Evolutionary conservation across 2,888 invertebrate species (phyloP).

Genomic region (Drosophila kuntzei): DNA sequence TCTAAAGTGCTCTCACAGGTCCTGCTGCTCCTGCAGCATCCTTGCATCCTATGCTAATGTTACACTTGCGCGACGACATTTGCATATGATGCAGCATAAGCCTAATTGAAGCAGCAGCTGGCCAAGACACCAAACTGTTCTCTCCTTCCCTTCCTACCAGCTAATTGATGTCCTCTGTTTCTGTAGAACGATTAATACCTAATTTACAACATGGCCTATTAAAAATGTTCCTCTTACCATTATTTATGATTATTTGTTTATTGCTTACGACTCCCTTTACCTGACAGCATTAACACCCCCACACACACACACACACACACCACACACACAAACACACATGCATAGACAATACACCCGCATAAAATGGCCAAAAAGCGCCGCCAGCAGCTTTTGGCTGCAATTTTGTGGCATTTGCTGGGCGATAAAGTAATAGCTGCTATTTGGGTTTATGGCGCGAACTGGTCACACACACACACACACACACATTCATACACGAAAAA

Average conservation of each 20-base stretch:
- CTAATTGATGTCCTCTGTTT: slow-evolving; percentile 1
- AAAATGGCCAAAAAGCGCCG: slow-evolving; percentile 46
- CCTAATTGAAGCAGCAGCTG: slow-evolving; percentile 67
- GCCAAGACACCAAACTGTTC: background rate
- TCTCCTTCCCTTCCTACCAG: background rate
- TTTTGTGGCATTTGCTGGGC: slow-evolving; percentile 77
- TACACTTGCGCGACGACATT: slow-evolving; percentile 44
- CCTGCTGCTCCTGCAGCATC: background rate
- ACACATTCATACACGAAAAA: background rate
- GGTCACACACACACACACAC: slow-evolving; percentile 24
- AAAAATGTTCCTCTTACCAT: slow-evolving; percentile 66
- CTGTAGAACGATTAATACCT: slow-evolving; percentile 69
- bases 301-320: slow-evolving; percentile 17
- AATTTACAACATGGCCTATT: slow-evolving; percentile 71
- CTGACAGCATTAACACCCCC: slow-evolving; percentile 64
- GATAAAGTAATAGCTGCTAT: slow-evolving; percentile 80
- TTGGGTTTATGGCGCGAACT: slow-evolving; percentile 69
- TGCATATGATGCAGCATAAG: slow-evolving; percentile 67
- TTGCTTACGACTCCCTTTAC: slow-evolving; percentile 64
- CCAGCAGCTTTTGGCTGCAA: slow-evolving; percentile 80
- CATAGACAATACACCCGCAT: slow-evolving; percentile 25
- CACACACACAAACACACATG: slow-evolving; percentile 12
- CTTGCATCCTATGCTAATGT: slow-evolving; percentile 63
- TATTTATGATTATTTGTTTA: slow-evolving; percentile 81
- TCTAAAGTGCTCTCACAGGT: slow-evolving; percentile 31